Base-by-base conservation (phyloP, 2,888 invertebrate genomes). In the Stenodema calcarata region DNA sequence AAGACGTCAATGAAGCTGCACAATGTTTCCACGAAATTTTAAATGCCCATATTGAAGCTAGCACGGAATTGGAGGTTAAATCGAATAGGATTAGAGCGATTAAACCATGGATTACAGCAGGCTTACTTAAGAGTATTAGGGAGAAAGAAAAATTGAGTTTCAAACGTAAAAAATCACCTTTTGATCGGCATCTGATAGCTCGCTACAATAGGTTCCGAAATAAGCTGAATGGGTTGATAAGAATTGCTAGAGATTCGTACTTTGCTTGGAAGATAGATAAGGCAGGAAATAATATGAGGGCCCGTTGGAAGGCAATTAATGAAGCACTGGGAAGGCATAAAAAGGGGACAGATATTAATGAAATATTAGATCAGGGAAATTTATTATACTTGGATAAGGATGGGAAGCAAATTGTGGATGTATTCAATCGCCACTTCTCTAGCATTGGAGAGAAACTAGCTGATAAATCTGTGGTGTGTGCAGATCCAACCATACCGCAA, bases 401-500 rank as follows among this genome's bases (percentile, higher is more conserved):
- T 41, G n/a, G 69, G 35, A 23, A 69, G 70, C 12, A 23, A 83
- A 83, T 69, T 82, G 27, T 30, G 14, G 27, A 84, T 18, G 16
- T 73, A 42, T 84, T 84, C 18, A 84, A 84, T 44, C 6, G 23
- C 44, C 84, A 84, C 28, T 84, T 84, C 23, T 6, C 84, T 28
- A 84, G 16, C 4, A 84, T 84, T n/a, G 75, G 84, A 6, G 6
- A n/a, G 44, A 73, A 44, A 84, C 75, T 84, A 16, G 84, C 84
- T 11, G 44, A 84, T 73, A 70, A 84, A 73, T 41, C 70, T 9
- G 42, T n/a, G 12, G 16, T 23, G 1, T 42, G 9, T 16, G 23
- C 16, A 28, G 27, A 50, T 30, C 50, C 84, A 9, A 42, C 6
- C 3, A 16, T n/a, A 41, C 28, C 84, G 16, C n/a, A 27, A 30